These are phyloP conservation scores for Vombatus ursinus DNA, from an alignment of 2,113 vertebrate species.

Conservation along the genomic window DNA sequence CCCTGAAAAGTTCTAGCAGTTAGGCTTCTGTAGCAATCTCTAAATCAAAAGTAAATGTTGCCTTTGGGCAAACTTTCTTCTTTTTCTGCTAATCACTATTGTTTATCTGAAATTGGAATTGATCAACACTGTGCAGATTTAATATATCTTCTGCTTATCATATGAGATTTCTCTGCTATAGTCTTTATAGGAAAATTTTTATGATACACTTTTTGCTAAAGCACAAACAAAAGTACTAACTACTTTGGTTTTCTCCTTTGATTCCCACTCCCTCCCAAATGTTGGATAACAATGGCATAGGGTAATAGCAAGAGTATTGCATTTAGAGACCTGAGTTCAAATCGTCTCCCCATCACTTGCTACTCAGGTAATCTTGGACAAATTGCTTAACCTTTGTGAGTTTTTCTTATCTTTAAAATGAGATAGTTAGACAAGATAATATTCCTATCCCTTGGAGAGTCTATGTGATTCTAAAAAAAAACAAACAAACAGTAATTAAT, in stretches of 20 bases:
- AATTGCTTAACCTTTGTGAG: not conserved
- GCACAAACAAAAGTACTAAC: constrained; percentile 31
- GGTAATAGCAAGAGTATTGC: not conserved
- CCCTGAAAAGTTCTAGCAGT: constrained; percentile 76
- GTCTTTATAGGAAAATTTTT: constrained; percentile 69
- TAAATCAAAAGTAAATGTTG: constrained; percentile 80
- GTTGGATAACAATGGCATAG: not conserved
- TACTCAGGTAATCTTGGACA: not conserved
- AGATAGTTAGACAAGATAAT: not conserved
- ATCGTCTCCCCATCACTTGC: not conserved
- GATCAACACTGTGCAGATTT: constrained; percentile 55
- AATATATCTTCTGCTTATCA: constrained; percentile 63
- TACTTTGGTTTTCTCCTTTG: constrained; percentile 46
- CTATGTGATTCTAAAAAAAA: constrained; percentile 45
- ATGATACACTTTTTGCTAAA: constrained; percentile 64
- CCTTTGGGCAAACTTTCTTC: constrained; percentile 77
- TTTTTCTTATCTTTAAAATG: not conserved
- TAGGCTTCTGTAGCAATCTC: constrained; percentile 79
- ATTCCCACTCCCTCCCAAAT: not conserved
- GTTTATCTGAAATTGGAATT: constrained; percentile 76
- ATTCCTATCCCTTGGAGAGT: not conserved
- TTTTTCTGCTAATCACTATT: constrained; percentile 77
- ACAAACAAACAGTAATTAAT: not conserved
- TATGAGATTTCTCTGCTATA: constrained; percentile 56
- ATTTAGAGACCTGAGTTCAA: not conserved